Base-by-base conservation (phyloP, 2,888 invertebrate genomes). In the Cataglyphis cursor region DNA sequence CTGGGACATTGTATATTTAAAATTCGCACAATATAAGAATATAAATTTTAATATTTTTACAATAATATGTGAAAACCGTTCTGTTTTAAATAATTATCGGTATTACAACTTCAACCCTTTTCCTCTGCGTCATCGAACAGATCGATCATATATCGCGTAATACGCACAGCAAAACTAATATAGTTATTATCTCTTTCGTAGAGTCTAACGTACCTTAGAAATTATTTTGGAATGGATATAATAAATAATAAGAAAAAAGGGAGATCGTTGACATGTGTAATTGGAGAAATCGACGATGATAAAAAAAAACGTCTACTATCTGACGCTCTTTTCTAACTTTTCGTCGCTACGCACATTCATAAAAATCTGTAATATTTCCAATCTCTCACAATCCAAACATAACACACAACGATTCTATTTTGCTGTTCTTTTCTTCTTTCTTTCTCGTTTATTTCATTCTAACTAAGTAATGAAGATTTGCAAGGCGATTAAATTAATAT, bases 161-260 rank as follows among this genome's bases (percentile, higher is more conserved):
- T 73, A 80, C 76, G 38, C 38, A 68, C 44, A 31, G 31, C 44
- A 80, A 80, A 51, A 78, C 35, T 54, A 68, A 28, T 41, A 51
- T n/a, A 24, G n/a, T 68, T 66, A 66, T 68, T 57, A 66, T 66
- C 18, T 66, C 15, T 3, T 54, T 76, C 28, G 9, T 57, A 57
- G 44, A 44, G n/a, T 24, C 72, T 78, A 72, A 68, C 31, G 15
- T 59, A 78, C n/a, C 74, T 78, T 73, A 78, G 4, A 59, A 31
- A 48, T 78, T 78, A 78, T 59, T 78, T 78, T 78, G 78, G 78
- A 78, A 78, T 78, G 78, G 59, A 78, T 78, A 72, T 59, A 78
- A 78, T 78, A 78, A 78, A 78, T 78, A 78, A 78, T 12, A 54
- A 76, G 24, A 18, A 59, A 78, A 78, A 78, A 72, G 31, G n/a